A percentile compares a stretch with the other conserved stretches of the same genome.
Evolutionary conservation across 2,888 invertebrate species (phyloP).

Genomic region (Apeira syringaria): DNA sequence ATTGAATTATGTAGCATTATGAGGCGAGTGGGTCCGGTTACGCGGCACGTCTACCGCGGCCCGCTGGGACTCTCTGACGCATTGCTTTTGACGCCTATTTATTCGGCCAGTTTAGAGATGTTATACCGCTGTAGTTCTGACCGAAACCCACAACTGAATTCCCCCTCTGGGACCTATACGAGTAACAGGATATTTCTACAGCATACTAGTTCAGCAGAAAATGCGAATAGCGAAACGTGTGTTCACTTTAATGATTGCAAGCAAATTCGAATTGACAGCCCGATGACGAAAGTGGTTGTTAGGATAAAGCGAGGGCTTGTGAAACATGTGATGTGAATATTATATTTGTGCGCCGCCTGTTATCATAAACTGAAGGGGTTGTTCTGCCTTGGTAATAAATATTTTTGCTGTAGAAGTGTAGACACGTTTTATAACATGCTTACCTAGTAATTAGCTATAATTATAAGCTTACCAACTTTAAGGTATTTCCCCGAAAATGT

Average conservation of each 20-base stretch:
- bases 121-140: slow-evolving; percentile 40
- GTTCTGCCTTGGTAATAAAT: slow-evolving; percentile 32
- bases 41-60: slow-evolving; percentile 68
- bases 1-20: slow-evolving; percentile 82
- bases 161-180: slow-evolving; percentile 37
- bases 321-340: slow-evolving; percentile 73
- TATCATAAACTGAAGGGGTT: slow-evolving; percentile 45
- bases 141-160: slow-evolving; percentile 27
- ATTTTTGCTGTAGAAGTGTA: slow-evolving; percentile 23
- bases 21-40: slow-evolving; percentile 74
- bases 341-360: slow-evolving; percentile 48
- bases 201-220: slow-evolving; percentile 17
- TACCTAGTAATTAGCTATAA: too few relatives aligned
- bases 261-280: slow-evolving; percentile 78
- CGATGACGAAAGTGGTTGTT: slow-evolving; percentile 73
- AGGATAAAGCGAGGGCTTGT: slow-evolving; percentile 59
- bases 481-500: too few relatives aligned
- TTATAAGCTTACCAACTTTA: too few relatives aligned
- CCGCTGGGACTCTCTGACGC: slow-evolving; percentile 54
- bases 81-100: slow-evolving; percentile 77
- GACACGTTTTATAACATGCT: slow-evolving; percentile 1
- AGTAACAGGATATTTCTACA: slow-evolving; percentile 35
- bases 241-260: slow-evolving; percentile 64
- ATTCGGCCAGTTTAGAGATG: slow-evolving; percentile 64
- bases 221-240: slow-evolving; percentile 41